phyloP scores from a whole-genome alignment of 2,113 vertebrate genomes.

The Carassius carassius region DNA sequence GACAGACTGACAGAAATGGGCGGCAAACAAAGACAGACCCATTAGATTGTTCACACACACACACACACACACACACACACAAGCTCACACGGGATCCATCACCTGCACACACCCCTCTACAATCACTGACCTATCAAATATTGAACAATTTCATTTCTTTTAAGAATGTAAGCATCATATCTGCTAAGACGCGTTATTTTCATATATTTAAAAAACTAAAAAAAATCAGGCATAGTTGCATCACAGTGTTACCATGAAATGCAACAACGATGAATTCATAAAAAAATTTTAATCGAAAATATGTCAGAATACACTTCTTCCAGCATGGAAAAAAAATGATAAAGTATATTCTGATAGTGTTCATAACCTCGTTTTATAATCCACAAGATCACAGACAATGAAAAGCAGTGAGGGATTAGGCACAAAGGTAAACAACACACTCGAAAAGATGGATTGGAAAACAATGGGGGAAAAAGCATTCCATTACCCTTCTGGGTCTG shows the following conservation, averaged over 20 bases:
- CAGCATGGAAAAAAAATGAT: background rate
- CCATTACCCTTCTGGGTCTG: conserved; percentile 96
- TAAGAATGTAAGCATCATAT: background rate
- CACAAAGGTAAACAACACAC: conserved; percentile 50
- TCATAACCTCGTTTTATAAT: conserved; percentile 28
- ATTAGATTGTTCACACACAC: conserved; percentile 47
- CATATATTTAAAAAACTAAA: background rate
- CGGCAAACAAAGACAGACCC: conserved; percentile 81
- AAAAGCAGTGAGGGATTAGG: conserved; percentile 35
- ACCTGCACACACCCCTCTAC: conserved; percentile 51
- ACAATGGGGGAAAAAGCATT: conserved; percentile 23
- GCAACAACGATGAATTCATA: background rate
- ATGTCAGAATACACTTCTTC: background rate
- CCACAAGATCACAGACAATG: conserved; percentile 44
- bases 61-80: conserved; percentile 45
- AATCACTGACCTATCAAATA: background rate
- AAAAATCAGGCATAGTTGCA: background rate
- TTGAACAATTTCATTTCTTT: background rate
- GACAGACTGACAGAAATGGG: conserved; percentile 76
- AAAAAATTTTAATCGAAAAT: background rate
- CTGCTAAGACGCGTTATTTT: background rate
- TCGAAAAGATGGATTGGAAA: conserved; percentile 49
- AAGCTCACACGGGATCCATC: conserved; percentile 40
- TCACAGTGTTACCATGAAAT: background rate
- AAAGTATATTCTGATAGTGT: background rate